Percentiles rank a stretch among this genome's conserved stretches.
These are phyloP conservation scores for Adoxophyes honmai DNA, from an alignment of 1,140 invertebrate genomes.

Conservation along the genomic window DNA sequence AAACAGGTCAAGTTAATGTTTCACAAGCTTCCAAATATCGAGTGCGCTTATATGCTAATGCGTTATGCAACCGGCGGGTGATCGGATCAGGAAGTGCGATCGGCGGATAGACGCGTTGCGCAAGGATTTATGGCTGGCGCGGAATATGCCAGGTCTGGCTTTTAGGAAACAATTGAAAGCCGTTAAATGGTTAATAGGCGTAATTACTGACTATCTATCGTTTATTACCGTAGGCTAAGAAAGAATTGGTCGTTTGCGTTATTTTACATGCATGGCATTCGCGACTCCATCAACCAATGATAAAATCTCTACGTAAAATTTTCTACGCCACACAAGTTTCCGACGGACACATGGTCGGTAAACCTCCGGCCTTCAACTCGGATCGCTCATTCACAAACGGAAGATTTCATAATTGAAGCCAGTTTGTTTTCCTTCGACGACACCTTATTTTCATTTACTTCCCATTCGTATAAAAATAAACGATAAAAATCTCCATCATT, in stretches of 20 bases:
- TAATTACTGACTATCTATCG: too few species aligned
- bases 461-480: neutral
- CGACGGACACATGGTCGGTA: neutral
- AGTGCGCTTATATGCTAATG: constrained; percentile 13
- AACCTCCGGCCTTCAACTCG: neutral
- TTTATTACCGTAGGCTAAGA: too few species aligned
- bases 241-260: too few species aligned
- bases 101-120: neutral
- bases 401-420: neutral
- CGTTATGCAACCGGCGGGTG: constrained; percentile 8
- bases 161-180: too few species aligned
- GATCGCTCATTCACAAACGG: neutral
- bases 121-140: neutral
- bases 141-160: too few species aligned
- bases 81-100: constrained; percentile 13
- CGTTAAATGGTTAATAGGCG: too few species aligned
- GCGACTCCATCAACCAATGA: too few species aligned
- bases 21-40: constrained; percentile 15
- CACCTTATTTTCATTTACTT: neutral
- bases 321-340: neutral
- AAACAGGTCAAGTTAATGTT: constrained; percentile 9
- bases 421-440: constrained; percentile 4
- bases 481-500: neutral
- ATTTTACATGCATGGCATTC: too few species aligned
- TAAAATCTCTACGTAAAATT: neutral